These are phyloP conservation scores for Hemibagrus wyckioides DNA, from an alignment of 2,113 vertebrate genomes.

Conservation along the genomic window DNA sequence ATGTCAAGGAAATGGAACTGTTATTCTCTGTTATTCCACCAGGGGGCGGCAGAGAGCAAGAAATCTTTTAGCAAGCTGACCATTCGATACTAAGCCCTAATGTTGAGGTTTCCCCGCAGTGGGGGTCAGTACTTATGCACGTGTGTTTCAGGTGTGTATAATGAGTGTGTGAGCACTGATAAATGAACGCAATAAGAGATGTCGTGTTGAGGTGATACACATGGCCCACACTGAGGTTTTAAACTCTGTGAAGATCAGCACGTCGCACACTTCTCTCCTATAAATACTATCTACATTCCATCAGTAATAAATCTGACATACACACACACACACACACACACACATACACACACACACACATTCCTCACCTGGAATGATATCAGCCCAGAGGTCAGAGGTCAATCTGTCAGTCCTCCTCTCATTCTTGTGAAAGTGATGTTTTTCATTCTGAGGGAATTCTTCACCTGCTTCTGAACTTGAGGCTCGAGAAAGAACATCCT, in stretches of 20 bases:
- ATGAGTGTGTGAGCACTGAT: neutral
- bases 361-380: neutral
- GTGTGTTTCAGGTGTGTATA: neutral
- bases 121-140: neutral
- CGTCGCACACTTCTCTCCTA: neutral
- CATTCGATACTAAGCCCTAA: neutral
- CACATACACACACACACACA: constrained; percentile 25
- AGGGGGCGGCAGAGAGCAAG: neutral
- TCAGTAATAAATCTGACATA: neutral
- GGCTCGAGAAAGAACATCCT: neutral
- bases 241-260: neutral
- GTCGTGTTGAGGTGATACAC: too few relatives aligned
- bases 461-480: neutral
- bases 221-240: neutral
- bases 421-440: constrained; percentile 20
- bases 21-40: neutral
- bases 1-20: neutral
- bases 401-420: neutral
- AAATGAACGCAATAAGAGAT: neutral
- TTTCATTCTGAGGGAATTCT: constrained; percentile 6
- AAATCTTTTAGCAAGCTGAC: neutral
- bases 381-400: constrained; percentile 26
- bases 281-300: neutral
- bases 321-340: constrained; percentile 24
- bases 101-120: neutral